These are phyloP conservation scores for Dicaeum eximium DNA, from an alignment of 2,113 vertebrate species.

Conservation along the genomic window DNA sequence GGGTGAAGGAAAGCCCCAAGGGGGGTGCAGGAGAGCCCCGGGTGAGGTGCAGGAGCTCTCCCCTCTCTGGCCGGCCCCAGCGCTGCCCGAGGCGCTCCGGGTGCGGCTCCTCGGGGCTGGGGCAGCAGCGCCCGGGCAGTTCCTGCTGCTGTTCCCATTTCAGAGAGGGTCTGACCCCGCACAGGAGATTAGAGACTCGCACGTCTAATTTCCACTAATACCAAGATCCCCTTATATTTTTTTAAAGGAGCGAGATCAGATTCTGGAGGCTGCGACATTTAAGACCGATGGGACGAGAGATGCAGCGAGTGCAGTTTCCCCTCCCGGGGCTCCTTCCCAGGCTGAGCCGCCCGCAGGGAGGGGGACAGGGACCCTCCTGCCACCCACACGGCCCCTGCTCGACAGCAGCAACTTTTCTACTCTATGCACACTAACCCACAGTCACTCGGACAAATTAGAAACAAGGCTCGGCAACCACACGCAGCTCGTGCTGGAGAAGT, in stretches of 20 bases:
- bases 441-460: rapidly evolving
- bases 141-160: neutral
- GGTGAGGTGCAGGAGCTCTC: rapidly evolving
- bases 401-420: neutral
- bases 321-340: neutral
- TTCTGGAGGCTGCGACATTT: neutral
- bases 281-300: neutral
- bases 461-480: neutral
- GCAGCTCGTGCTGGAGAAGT: neutral
- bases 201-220: slow-evolving; percentile 9
- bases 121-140: rapidly evolving
- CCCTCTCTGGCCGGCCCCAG: rapidly evolving
- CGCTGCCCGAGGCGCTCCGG: rapidly evolving
- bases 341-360: neutral
- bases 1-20: rapidly evolving
- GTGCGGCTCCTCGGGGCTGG: rapidly evolving
- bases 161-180: neutral
- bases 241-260: neutral
- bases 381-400: neutral
- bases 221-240: neutral
- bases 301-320: neutral
- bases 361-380: neutral
- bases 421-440: rapidly evolving
- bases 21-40: rapidly evolving
- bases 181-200: neutral